Conservation (phyloP, 2,113 vertebrate genomes). For the Scophthalmus maximus region DNA sequence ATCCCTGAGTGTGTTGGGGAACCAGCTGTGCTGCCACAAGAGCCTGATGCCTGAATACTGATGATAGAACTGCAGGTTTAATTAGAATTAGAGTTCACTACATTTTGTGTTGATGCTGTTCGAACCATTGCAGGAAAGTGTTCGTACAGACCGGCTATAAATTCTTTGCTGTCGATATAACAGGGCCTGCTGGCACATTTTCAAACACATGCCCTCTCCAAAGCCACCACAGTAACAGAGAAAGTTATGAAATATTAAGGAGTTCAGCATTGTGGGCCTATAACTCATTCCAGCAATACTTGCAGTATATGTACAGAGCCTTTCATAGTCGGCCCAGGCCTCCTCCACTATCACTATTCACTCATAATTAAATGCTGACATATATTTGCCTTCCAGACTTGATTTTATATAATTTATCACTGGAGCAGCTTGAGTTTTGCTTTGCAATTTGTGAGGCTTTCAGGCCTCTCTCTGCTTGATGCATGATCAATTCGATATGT, state of each 20-base stretch:
- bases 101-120: constrained; percentile 44
- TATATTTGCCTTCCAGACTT: constrained; percentile 77
- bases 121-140: constrained; percentile 38
- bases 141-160: constrained; percentile 53
- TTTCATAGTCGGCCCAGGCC: constrained; percentile 72
- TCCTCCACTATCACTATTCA: constrained; percentile 68
- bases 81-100: constrained; percentile 51
- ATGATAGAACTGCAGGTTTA: constrained; percentile 41
- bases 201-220: constrained; percentile 46
- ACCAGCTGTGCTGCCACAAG: constrained; percentile 14
- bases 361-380: constrained; percentile 82
- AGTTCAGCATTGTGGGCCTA: constrained; percentile 59
- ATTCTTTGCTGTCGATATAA: constrained; percentile 57
- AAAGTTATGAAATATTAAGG: constrained; percentile 78
- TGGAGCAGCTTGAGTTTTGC: constrained; percentile 43
- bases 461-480: constrained; percentile 61
- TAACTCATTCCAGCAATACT: constrained; percentile 67
- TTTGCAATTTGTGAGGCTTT: constrained; percentile 65
- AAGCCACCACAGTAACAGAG: constrained; percentile 61
- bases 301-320: constrained; percentile 59
- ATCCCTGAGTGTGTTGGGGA: not conserved
- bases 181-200: constrained; percentile 58
- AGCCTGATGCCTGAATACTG: constrained; percentile 9
- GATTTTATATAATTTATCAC: constrained; percentile 77
- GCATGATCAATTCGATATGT: constrained; percentile 79